Percentiles rank a stretch among this genome's conserved stretches.
Evolutionary conservation across 2,888 invertebrate species (phyloP).

Genomic region (Sarcophaga subvicina): DNA sequence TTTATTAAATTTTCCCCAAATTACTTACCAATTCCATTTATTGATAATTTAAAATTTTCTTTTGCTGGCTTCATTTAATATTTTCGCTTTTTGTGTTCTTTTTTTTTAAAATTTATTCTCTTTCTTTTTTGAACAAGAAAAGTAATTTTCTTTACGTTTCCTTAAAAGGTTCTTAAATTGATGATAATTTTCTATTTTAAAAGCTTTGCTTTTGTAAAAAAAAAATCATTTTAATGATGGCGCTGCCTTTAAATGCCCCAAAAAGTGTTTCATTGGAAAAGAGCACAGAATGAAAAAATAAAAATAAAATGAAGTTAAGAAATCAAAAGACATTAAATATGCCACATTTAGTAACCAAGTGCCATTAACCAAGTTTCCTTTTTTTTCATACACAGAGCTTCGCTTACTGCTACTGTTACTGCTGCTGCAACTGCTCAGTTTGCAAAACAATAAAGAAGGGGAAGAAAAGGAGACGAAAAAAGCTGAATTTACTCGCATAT

Average conservation of each 20-base stretch:
- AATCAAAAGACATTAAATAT: slow-evolving; percentile 20
- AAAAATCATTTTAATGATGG: too few species aligned
- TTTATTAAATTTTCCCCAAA: too few species aligned
- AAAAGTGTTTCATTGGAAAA: too few species aligned
- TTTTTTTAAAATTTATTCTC: slow-evolving; percentile 3
- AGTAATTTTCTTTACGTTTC: neutral
- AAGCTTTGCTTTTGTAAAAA: neutral
- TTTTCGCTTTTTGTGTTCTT: neutral
- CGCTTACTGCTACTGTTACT: neutral
- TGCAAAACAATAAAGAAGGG: neutral
- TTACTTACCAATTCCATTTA: too few species aligned
- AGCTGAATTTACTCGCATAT: slow-evolving; percentile 10
- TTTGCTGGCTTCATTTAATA: slow-evolving; percentile 1
- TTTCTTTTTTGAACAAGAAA: neutral
- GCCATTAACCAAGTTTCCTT: neutral
- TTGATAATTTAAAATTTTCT: too few species aligned
- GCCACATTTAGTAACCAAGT: slow-evolving; percentile 3
- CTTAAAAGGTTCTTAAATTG: slow-evolving; percentile 2
- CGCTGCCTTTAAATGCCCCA: too few species aligned
- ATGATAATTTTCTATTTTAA: slow-evolving; percentile 33
- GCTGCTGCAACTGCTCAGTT: neutral
- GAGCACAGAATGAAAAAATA: neutral
- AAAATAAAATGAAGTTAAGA: slow-evolving; percentile 5
- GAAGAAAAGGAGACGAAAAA: neutral
- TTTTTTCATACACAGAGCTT: neutral